Percentiles rank a stretch among this genome's conserved stretches.
phyloP scores from a whole-genome alignment of 2,797 vertebrate species.

The Sebastes hubbsi region DNA sequence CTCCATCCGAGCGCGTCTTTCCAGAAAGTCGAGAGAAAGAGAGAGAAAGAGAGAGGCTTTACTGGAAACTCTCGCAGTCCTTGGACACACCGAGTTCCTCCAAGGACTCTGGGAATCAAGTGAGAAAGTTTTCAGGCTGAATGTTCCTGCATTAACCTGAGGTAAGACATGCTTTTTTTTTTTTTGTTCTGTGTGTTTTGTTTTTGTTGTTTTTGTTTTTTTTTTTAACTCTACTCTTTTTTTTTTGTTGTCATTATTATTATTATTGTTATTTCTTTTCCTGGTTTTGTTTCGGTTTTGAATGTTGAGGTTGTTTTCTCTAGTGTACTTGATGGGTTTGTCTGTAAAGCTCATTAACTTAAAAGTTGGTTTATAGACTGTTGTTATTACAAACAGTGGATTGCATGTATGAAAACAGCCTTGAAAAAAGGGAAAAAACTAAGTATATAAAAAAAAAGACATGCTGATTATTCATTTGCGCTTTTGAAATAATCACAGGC shows the following conservation, averaged over 20 bases:
- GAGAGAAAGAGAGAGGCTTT: constrained; percentile 64
- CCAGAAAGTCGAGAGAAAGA: constrained; percentile 49
- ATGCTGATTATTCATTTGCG: neutral
- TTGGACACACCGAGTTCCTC: constrained; percentile 66
- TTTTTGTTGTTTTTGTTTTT: accelerated
- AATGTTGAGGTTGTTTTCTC: too few species aligned
- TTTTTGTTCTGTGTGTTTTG: too few species aligned
- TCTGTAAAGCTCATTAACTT: too few species aligned
- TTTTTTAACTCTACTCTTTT: too few species aligned
- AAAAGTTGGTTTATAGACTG: too few species aligned
- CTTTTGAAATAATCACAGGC: constrained; percentile 8
- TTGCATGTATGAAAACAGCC: too few species aligned
- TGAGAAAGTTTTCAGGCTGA: constrained; percentile 79
- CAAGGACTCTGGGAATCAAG: constrained; percentile 70
- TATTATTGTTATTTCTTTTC: too few species aligned
- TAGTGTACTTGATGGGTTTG: too few species aligned
- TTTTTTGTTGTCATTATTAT: too few species aligned
- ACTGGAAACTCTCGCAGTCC: constrained; percentile 79
- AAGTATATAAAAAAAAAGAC: constrained; percentile 3
- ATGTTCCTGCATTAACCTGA: constrained; percentile 61
- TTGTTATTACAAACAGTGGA: too few species aligned
- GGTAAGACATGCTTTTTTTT: constrained; percentile 47
- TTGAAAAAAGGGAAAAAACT: too few species aligned
- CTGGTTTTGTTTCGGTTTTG: too few species aligned
- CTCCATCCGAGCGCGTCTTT: constrained; percentile 76